Evolutionary conservation across 2,888 invertebrate species (phyloP), one percentile per base, ranked within the genome.

Genomic region (Ptilodon capucinus): DNA sequence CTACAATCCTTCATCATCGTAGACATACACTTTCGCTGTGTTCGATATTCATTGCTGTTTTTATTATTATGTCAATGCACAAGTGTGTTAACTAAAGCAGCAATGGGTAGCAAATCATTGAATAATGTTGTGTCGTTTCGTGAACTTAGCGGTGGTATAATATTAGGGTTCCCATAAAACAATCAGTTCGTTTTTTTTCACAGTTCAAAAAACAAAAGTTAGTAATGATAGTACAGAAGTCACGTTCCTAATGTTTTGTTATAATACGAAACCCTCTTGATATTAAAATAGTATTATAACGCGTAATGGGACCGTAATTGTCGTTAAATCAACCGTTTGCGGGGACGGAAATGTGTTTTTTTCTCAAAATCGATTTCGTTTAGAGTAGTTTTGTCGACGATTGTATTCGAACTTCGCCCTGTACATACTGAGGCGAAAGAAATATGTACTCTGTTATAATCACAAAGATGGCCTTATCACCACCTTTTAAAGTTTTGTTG

Each of bases 291-390:
- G 76, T 83, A 86, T 87, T 84, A 86, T 74, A 74, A 48, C 60
- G 47, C 63, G 69, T 79, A 82, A 84, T 80, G 72, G 74, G 71
- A 71, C 68, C 65, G 73, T 81, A 84, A 86, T 79, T 76, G 81
- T 80, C 79, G 78, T 73, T 80, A 84, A 87, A 86, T 74, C 78
- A 79, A 72, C 66, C 81, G 76, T 74, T 86, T 84, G 78, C 51
- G 60, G 57, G 70, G 74, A 75, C 86, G 88, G 87, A 88, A 86
- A 89, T 75, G 72, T 64, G 57, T 79, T 82, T 65, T 65, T 65
- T 79, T 71, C 68, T 64, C 60, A 55, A 84, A 87, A 88, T 87
- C 84, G 87, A 86, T 84, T 87, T 77, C 79, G 79, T 83, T 86
- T 86, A 79, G 67, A 72, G 73, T 69, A 66, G 74, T 73, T 73